A percentile compares a stretch with the other conserved stretches of the same genome.
These are phyloP conservation scores for Dreissena rostriformis DNA, from an alignment of 1,140 invertebrate species.

Conservation along the genomic window DNA sequence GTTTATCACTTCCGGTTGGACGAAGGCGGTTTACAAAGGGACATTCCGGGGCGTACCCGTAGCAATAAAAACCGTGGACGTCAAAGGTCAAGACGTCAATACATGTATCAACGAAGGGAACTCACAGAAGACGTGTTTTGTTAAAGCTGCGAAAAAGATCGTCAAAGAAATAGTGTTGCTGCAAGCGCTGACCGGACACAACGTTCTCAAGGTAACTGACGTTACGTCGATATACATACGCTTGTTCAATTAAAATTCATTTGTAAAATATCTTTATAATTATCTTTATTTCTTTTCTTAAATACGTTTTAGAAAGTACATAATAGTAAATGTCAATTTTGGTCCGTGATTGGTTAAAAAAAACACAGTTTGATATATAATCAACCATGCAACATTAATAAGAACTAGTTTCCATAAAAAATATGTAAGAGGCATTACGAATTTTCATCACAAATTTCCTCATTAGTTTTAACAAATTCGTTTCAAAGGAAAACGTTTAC, in stretches of 20 bases:
- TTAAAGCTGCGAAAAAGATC: conserved; percentile 80
- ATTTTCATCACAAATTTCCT: too few species aligned
- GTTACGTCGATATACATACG: too few species aligned
- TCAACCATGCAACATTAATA: too few species aligned
- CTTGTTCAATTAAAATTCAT: too few species aligned
- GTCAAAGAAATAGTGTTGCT: conserved; percentile 80
- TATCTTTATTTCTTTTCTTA: not conserved
- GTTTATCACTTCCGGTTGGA: conserved; percentile 82
- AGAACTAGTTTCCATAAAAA: too few species aligned
- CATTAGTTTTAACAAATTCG: too few species aligned
- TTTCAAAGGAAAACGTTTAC: too few species aligned
- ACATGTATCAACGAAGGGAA: conserved; percentile 74
- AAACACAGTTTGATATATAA: too few species aligned
- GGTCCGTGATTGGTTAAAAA: too few species aligned
- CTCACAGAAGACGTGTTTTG: conserved; percentile 76
- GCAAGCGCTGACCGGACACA: conserved; percentile 70
- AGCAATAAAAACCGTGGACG: conserved; percentile 82
- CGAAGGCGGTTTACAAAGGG: conserved; percentile 82
- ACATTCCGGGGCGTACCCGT: conserved; percentile 70
- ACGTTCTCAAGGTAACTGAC: conserved; percentile 77
- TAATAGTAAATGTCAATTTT: too few species aligned
- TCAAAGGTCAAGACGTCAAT: conserved; percentile 80
- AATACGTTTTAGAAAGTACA: too few species aligned
- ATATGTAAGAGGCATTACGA: too few species aligned
- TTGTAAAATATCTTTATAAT: not conserved